A percentile compares a stretch with the other conserved stretches of the same genome.
Evolutionary conservation across 2,113 vertebrate genomes (phyloP).

Genomic region (Xiphophorus couchianus): DNA sequence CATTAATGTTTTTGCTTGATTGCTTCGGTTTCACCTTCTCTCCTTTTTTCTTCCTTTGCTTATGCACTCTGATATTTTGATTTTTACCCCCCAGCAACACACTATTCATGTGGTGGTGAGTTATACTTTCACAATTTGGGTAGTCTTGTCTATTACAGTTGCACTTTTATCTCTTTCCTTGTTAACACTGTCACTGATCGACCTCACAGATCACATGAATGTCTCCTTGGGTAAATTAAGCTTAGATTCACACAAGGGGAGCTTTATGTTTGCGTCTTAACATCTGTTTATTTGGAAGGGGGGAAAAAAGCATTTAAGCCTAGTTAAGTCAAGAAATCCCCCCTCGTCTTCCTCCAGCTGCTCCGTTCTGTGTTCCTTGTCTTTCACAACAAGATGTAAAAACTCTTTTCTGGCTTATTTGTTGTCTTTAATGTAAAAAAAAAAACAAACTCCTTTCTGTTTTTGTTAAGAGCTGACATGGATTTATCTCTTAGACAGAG

Average conservation of each 20-base stretch:
- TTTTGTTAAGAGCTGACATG: conserved; percentile 14
- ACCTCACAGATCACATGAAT: conserved; percentile 78
- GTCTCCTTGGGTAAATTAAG: conserved; percentile 43
- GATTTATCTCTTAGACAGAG: neutral
- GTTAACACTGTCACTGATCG: conserved; percentile 39
- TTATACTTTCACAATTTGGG: conserved; percentile 78
- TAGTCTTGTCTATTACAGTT: conserved; percentile 47
- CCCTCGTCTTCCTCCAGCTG: conserved; percentile 22
- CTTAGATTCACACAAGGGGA: conserved; percentile 46
- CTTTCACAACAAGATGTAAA: conserved; percentile 12
- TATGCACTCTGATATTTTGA: conserved; percentile 91
- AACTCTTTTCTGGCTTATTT: conserved; percentile 19
- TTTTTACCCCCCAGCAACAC: conserved; percentile 92
- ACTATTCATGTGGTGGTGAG: conserved; percentile 99
- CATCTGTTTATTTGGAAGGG: neutral
- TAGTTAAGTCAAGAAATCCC: conserved; percentile 7
- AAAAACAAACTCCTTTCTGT: neutral
- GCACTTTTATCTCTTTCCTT: conserved; percentile 35
- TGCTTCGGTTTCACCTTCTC: conserved; percentile 72
- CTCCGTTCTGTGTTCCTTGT: conserved; percentile 23
- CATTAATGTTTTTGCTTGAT: conserved; percentile 67
- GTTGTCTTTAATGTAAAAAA: conserved; percentile 3
- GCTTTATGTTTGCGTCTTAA: conserved; percentile 37
- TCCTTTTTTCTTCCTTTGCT: conserved; percentile 84
- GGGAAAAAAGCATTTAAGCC: neutral